These are phyloP conservation scores for Lepus townsendii DNA, from an alignment of 2,797 vertebrate species.

Conservation along the genomic window DNA sequence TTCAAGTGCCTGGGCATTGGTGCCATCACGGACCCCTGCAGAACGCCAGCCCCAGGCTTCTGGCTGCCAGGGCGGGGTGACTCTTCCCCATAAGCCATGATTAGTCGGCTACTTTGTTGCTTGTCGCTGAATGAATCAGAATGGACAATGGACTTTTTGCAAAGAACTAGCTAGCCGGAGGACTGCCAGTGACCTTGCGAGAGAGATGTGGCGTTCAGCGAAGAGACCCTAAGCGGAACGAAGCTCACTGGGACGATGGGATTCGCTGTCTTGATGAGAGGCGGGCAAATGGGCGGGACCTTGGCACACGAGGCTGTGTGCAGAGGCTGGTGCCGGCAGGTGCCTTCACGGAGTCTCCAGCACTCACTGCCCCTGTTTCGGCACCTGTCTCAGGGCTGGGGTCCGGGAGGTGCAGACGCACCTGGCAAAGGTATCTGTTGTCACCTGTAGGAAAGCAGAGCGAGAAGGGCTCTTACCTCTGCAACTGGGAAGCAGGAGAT, in stretches of 20 bases:
- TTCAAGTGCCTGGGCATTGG: fast-evolving
- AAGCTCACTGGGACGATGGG: fast-evolving
- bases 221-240: not conserved
- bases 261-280: not conserved
- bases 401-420: not conserved
- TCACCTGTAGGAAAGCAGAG: too few species aligned
- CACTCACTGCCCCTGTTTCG: not conserved
- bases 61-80: not conserved
- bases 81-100: not conserved
- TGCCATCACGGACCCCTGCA: fast-evolving
- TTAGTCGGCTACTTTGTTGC: too few species aligned
- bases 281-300: fast-evolving
- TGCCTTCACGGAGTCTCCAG: not conserved
- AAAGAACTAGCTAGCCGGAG: not conserved
- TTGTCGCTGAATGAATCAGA: not conserved
- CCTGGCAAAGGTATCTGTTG: fast-evolving
- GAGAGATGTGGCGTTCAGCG: not conserved
- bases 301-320: not conserved
- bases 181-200: fast-evolving
- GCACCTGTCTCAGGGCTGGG: fast-evolving
- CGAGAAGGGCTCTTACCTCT: fast-evolving
- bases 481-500: not conserved
- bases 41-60: too few species aligned
- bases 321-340: fast-evolving
- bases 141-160: not conserved